phyloP scores from a whole-genome alignment of 2,113 vertebrate genomes.

The Eptesicus fuscus region DNA sequence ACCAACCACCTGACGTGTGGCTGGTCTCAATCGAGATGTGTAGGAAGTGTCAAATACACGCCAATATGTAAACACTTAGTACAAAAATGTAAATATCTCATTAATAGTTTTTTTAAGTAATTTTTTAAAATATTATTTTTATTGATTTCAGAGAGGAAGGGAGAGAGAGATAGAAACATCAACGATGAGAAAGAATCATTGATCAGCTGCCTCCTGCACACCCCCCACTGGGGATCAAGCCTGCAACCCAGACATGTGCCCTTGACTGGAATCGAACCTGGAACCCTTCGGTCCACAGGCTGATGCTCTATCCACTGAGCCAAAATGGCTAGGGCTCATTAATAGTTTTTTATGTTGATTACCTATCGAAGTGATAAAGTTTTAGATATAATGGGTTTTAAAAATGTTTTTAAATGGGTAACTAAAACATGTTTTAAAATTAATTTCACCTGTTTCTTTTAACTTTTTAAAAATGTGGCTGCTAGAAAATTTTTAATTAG shows the following conservation, averaged over 20 bases:
- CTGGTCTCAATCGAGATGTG: not conserved
- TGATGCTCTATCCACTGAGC: too few relatives aligned
- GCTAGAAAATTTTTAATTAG: not conserved
- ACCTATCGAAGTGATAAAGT: not conserved
- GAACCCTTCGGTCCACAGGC: too few relatives aligned
- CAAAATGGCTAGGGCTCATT: not conserved
- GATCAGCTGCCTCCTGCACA: too few relatives aligned
- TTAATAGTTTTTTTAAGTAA: not conserved
- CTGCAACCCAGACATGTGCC: too few relatives aligned
- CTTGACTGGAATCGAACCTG: too few relatives aligned
- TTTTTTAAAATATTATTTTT: too few relatives aligned
- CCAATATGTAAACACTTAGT: not conserved
- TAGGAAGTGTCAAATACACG: not conserved
- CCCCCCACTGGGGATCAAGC: too few relatives aligned
- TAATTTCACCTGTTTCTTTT: constrained; percentile 4
- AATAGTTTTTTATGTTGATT: not conserved
- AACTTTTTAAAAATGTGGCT: not conserved
- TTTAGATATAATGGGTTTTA: not conserved
- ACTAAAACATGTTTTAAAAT: not conserved
- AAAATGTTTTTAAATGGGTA: not conserved
- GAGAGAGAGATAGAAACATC: too few relatives aligned
- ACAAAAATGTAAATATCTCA: not conserved
- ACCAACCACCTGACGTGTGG: not conserved
- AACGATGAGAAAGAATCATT: too few relatives aligned
- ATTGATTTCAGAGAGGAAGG: too few relatives aligned